Base-by-base conservation (phyloP, 2,888 invertebrate species). In the Agonum fuliginosum region DNA sequence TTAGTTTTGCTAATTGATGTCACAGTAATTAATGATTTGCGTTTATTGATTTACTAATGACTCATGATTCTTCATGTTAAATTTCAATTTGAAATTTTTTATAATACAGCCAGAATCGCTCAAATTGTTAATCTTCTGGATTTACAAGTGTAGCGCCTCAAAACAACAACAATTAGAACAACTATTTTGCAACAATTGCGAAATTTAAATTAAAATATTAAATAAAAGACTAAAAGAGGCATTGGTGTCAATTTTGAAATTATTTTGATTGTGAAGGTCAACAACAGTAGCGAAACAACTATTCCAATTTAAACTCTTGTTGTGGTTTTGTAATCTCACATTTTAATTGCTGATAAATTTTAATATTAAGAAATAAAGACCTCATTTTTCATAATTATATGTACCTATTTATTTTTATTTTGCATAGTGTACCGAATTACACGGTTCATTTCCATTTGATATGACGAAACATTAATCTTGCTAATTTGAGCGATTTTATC, bases 191-290 rank as follows among this genome's bases (percentile, higher is more conserved):
- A 48, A 48, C 10, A 19, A 48, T 19, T 22, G 22, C 4, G n/a
- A 48, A 48, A 19, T 19, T 48, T 48, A 10, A 2, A 22, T 6
- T 4, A 10, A 20, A 19, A 20, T 20, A 17, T 20, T 48, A 46
- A 17, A 46, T 17, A 14, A 19, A 46, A 46, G 6, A 48, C 0
- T 8, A 20, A 20, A n/a, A n/a, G n/a, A n/a, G n/a, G n/a, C 10
- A 20, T 48, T 20, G n/a, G 48, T 19, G 19, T 6, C 17, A 46
- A 20, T 48, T 48, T 48, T 48, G 48, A 48, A 48, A 48, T 43
- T 14, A 43, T 3, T 8, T 19, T 48, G 19, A 19, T 20, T 19
- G 48, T 48, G 19, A 10, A 48, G 48, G 48, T 48, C 20, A 20
- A 20, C 48, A 41, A 12, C 19, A 20, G 20, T 48, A 19, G 46